phyloP scores from a whole-genome alignment of 1,140 invertebrate genomes.

The Drosophila sturtevanti region DNA sequence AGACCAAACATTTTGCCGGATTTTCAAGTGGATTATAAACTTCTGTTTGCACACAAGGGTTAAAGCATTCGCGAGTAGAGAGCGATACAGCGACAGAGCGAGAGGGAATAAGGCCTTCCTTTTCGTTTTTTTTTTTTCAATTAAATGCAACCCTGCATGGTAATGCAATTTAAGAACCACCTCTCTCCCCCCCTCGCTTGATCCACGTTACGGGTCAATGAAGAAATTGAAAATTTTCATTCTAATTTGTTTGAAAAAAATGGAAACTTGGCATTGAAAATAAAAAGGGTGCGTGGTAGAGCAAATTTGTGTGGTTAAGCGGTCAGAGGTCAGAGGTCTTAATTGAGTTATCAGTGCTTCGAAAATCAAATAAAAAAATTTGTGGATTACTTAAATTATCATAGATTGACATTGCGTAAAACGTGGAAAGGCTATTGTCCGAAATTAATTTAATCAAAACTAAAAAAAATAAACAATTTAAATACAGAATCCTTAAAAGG shows the following conservation, averaged over 20 bases:
- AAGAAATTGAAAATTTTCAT: too few relatives aligned
- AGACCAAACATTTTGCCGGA: not conserved
- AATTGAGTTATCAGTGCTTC: too few relatives aligned
- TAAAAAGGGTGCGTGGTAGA: not conserved
- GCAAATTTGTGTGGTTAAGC: too few relatives aligned
- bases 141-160: conserved; percentile 1
- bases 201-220: not conserved
- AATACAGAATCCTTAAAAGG: too few relatives aligned
- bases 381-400: too few relatives aligned
- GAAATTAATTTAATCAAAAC: too few relatives aligned
- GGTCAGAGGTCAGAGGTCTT: too few relatives aligned
- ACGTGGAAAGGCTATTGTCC: too few relatives aligned
- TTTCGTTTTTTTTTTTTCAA: not conserved
- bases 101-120: not conserved
- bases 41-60: not conserved
- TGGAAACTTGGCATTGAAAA: not conserved
- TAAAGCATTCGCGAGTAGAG: not conserved
- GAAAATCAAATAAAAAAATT: too few relatives aligned
- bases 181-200: not conserved
- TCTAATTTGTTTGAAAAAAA: not conserved
- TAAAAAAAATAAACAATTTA: too few relatives aligned
- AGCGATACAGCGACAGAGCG: not conserved
- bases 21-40: not conserved
- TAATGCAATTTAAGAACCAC: not conserved
- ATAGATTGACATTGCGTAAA: too few relatives aligned